These are phyloP conservation scores for Aporophyla lueneburgensis DNA, from an alignment of 2,888 invertebrate species.

Conservation along the genomic window DNA sequence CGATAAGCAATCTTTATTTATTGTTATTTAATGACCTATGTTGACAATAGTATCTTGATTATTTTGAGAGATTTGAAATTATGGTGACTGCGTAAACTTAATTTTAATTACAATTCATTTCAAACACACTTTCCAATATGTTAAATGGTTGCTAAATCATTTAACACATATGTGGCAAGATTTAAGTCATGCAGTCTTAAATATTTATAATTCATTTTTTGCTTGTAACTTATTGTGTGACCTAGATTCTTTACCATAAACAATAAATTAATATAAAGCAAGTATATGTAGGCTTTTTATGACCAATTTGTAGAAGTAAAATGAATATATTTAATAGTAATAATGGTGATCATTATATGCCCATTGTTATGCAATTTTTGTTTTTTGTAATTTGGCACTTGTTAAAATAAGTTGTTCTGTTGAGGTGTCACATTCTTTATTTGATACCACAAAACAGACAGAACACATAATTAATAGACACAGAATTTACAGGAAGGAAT, in stretches of 20 bases:
- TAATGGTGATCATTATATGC: slow-evolving; percentile 9
- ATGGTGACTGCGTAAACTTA: not conserved
- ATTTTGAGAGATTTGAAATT: not conserved
- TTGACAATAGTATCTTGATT: not conserved
- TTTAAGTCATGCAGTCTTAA: slow-evolving; percentile 6
- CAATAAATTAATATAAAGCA: not conserved
- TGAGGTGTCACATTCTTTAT: too few relatives aligned
- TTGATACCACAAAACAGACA: too few relatives aligned
- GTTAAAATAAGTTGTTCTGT: too few relatives aligned
- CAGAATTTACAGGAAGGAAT: too few relatives aligned
- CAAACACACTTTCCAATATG: slow-evolving; percentile 11
- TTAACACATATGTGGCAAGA: slow-evolving; percentile 25
- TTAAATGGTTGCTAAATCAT: slow-evolving; percentile 14
- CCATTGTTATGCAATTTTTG: not conserved
- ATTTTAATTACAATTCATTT: slow-evolving; percentile 15
- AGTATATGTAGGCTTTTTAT: not conserved
- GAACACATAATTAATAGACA: too few relatives aligned
- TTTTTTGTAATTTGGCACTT: too few relatives aligned
- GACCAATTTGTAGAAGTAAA: slow-evolving; percentile 18
- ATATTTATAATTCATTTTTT: slow-evolving; percentile 1
- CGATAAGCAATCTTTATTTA: slow-evolving; percentile 21
- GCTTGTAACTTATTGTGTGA: not conserved
- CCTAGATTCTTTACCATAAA: slow-evolving; percentile 15
- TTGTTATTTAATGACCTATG: slow-evolving; percentile 7
- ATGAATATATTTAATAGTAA: slow-evolving; percentile 3